A percentile compares a stretch with the other conserved stretches of the same genome.
Evolutionary conservation across 2,888 invertebrate species (phyloP).

Genomic region (Prosapia bicincta): DNA sequence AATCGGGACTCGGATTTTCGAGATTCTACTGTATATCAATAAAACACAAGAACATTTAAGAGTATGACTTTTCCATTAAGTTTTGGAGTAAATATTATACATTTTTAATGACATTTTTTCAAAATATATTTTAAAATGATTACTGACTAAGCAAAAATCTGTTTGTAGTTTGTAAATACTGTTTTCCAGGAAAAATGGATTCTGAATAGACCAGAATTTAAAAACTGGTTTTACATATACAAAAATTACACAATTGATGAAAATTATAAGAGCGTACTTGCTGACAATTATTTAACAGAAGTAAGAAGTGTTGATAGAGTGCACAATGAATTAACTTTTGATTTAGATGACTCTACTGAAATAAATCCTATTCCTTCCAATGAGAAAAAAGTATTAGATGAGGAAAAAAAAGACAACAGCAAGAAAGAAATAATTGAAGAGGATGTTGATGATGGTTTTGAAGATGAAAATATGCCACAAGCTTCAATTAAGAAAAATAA

Average conservation of each 20-base stretch:
- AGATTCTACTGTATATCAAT: too few species aligned
- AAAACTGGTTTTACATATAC: slow-evolving; percentile 65
- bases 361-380: slow-evolving; percentile 10
- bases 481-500: slow-evolving; percentile 34
- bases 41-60: too few species aligned
- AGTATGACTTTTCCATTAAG: too few species aligned
- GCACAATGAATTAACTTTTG: slow-evolving; percentile 44
- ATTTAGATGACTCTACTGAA: slow-evolving; percentile 3
- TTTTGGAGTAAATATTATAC: too few species aligned
- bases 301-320: slow-evolving; percentile 55
- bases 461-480: slow-evolving; percentile 35
- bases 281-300: slow-evolving; percentile 59
- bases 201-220: slow-evolving; percentile 53
- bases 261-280: slow-evolving; percentile 56
- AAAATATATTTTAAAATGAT: too few species aligned
- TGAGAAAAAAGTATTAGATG: slow-evolving; percentile 42
- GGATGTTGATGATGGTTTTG: slow-evolving; percentile 43
- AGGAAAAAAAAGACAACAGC: slow-evolving; percentile 41
- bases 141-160: too few species aligned
- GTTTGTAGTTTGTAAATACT: too few species aligned
- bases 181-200: slow-evolving; percentile 11
- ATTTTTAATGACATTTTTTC: too few species aligned
- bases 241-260: slow-evolving; percentile 60
- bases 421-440: slow-evolving; percentile 46
- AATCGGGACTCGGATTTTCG: too few species aligned